Evolutionary conservation across 2,113 vertebrate species (phyloP), one percentile per base, ranked within the genome.

Genomic region (Hippocampus barbouri): DNA sequence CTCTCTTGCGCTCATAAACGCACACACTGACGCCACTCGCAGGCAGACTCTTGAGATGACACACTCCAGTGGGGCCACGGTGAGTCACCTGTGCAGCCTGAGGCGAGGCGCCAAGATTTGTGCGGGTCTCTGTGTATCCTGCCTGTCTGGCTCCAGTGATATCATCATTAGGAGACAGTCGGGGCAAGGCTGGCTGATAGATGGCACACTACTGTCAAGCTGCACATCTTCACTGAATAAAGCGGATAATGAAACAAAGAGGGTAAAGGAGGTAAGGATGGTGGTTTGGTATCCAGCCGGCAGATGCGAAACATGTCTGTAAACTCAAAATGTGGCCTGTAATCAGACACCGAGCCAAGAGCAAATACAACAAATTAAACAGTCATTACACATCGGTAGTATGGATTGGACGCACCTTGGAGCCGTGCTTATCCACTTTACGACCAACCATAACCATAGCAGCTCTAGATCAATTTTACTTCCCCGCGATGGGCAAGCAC

Each of bases 121-220:
- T 79, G 79, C 64, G 57, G 47, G 68, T 71, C 69, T 54, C 47
- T 69, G 60, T 64, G 71, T 79, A 72, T 5, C 34, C 30, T 64
- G 70, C 53, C 43, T 56, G 81, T 81, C 87, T 87, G 90, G 87
- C 90, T 90, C 87, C 90, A 86, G 83, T 91, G 90, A 91, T 87
- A 79, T 91, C 90, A 91, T 90, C 88, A 82, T 73, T 20, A 80
- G 69, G 81, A 86, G 87, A 85, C 88, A 84, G 78, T 61, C 9
- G 73, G 71, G 70, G 78, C 78, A 41, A 60, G 73, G 74, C 56
- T 21, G 80, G 43, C 88, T 88, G 90, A 89, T 88, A 85, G 87
- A 91, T 79, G 86, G 86, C 89, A 89, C 87, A 89, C 15, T 72
- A 76, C 75, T 75, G 47, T 70, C 74, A 72, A 75, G 34, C 34